phyloP scores from a whole-genome alignment of 1,140 invertebrate genomes.

The Callitettix versicolor region DNA sequence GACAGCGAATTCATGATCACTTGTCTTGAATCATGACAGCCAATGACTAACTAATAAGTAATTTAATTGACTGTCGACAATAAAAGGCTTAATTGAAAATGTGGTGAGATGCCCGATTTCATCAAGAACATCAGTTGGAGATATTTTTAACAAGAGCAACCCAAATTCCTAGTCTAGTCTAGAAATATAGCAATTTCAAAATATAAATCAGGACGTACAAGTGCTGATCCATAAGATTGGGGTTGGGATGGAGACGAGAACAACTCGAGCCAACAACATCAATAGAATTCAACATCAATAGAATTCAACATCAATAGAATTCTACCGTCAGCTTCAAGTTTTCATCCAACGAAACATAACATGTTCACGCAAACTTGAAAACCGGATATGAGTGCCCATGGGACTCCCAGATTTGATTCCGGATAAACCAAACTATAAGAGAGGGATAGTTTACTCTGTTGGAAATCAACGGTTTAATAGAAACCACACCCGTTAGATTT shows the following conservation, averaged over 20 bases:
- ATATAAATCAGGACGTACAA: not conserved
- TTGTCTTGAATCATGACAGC: no score
- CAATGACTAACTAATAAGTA: no score
- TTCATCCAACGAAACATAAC: not conserved
- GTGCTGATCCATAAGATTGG: conserved; percentile 21
- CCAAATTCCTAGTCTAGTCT: not conserved
- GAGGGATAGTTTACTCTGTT: no score
- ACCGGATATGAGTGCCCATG: not conserved
- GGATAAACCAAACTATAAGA: not conserved
- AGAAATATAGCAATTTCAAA: no score
- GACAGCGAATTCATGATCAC: no score
- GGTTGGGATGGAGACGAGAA: conserved; percentile 16
- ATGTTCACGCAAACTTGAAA: no score
- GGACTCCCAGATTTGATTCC: conserved; percentile 5
- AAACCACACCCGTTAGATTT: not conserved
- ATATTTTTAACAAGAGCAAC: conserved; percentile 3
- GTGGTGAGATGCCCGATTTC: conserved; percentile 1
- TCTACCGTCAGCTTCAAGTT: not conserved
- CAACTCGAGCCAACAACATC: conserved; percentile 4
- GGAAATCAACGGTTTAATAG: not conserved
- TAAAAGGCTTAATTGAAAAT: not conserved
- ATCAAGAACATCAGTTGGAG: not conserved
- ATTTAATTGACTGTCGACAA: no score
- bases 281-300: no score
- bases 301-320: conserved; percentile 7